Evolutionary conservation across 1,140 invertebrate genomes (phyloP), one percentile per base, ranked within the genome.

Genomic region (Ctenoplectra terminalis): DNA sequence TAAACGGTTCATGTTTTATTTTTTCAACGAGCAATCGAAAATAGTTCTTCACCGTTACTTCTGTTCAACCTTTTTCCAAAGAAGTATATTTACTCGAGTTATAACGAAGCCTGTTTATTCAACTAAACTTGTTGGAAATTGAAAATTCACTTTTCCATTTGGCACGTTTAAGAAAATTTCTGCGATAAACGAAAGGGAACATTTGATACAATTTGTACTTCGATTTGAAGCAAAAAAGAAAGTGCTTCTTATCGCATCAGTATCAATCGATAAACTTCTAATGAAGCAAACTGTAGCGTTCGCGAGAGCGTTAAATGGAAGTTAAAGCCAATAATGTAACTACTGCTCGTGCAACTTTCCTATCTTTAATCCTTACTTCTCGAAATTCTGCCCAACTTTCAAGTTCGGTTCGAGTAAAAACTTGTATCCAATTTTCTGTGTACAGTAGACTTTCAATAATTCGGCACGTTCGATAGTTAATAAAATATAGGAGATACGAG

Each of bases 291-390:
- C 31, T 54, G 40, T 0, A 31, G 13, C 61, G 46, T 58, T 79
- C 31, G 40, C n/a, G n/a, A 40, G 29, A 11, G 11, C 46, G 23
- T 50, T 17, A 48, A 23, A 34, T 8, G 0, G 23, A 69, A 71
- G n/a, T 60, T 60, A 48, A 58, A 50, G n/a, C n/a, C 54, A 11
- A 69, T 58, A 58, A 20, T n/a, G 23, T 60, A 60, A 26, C 23
- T 17, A 29, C 8, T 26, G 60, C 29, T 43, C 26, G 17, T 0
- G 31, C 11, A 29, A 78, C 43, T 71, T 60, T 40, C 40, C n/a
- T 17, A 23, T 20, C n/a, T 17, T n/a, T 46, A 48, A 37, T 58
- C 40, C 15, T 11, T 26, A 5, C 31, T n/a, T 0, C 50, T 20
- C 20, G 23, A 67, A 15, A 26, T 7, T 11, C n/a, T n/a, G n/a